A percentile compares a stretch with the other conserved stretches of the same genome.
These are phyloP conservation scores for Cepaea hortensis DNA, from an alignment of 2,888 invertebrate genomes.

Conservation along the genomic window DNA sequence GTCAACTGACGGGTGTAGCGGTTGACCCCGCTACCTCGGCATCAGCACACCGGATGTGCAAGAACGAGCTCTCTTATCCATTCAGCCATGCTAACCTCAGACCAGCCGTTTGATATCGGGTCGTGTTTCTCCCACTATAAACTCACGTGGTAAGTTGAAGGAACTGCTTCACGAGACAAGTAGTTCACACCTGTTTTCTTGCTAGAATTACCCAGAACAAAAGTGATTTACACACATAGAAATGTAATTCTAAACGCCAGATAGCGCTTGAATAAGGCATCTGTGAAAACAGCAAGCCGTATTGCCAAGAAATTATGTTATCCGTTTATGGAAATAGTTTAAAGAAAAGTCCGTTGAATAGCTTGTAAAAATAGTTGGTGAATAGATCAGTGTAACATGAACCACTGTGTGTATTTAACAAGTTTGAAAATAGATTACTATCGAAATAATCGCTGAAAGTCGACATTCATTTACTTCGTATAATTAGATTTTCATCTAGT, in stretches of 20 bases:
- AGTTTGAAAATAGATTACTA: neutral
- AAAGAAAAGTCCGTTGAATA: neutral
- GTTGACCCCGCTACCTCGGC: no score
- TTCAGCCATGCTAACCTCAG: no score
- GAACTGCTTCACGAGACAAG: neutral
- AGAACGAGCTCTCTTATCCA: no score
- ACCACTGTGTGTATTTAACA: neutral
- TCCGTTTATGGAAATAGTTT: no score
- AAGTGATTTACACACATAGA: neutral
- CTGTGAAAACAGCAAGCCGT: neutral
- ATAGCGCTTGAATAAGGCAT: neutral
- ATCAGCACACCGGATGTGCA: no score
- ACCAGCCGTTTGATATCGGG: no score
- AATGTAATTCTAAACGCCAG: neutral
- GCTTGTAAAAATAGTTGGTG: neutral
- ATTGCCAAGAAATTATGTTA: neutral
- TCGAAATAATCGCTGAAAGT: neutral
- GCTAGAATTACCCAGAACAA: slow-evolving; percentile 6
- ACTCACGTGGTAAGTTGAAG: no score
- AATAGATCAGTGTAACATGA: neutral
- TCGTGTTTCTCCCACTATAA: no score
- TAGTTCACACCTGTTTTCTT: neutral
- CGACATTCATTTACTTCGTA: slow-evolving; percentile 15
- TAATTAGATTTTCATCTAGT: slow-evolving; percentile 30
- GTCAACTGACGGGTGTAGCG: no score